Conservation (phyloP, 2,797 vertebrate species). For the Iguana delicatissima region DNA sequence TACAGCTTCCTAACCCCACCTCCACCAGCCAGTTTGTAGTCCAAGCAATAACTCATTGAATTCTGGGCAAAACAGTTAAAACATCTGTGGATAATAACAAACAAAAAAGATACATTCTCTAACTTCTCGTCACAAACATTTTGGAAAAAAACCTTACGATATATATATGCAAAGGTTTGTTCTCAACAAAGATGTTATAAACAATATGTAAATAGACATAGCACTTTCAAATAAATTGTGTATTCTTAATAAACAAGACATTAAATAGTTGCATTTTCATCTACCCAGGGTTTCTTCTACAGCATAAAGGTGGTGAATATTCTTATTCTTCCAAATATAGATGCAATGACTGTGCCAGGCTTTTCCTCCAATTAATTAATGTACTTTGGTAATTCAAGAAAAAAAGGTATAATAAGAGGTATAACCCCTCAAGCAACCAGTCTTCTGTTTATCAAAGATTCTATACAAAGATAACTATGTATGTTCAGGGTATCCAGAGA, state of each 20-base stretch:
- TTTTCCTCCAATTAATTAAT: neutral
- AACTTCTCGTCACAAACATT: no score
- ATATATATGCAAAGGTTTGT: neutral
- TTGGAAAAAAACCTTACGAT: neutral
- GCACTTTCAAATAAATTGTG: neutral
- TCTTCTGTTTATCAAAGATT: neutral
- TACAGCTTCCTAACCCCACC: no score
- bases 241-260: neutral
- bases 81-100: no score
- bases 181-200: neutral
- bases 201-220: neutral
- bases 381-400: neutral
- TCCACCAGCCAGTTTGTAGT: no score
- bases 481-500: neutral
- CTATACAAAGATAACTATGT: no score
- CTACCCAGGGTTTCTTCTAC: neutral
- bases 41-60: no score
- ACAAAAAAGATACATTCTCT: no score
- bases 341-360: neutral
- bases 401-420: neutral
- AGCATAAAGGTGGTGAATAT: neutral
- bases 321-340: constrained; percentile 5
- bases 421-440: neutral
- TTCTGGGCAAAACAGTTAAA: no score
- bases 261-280: neutral